Evolutionary conservation across 2,797 vertebrate genomes (phyloP).

Genomic region (Coregonus sp.): DNA sequence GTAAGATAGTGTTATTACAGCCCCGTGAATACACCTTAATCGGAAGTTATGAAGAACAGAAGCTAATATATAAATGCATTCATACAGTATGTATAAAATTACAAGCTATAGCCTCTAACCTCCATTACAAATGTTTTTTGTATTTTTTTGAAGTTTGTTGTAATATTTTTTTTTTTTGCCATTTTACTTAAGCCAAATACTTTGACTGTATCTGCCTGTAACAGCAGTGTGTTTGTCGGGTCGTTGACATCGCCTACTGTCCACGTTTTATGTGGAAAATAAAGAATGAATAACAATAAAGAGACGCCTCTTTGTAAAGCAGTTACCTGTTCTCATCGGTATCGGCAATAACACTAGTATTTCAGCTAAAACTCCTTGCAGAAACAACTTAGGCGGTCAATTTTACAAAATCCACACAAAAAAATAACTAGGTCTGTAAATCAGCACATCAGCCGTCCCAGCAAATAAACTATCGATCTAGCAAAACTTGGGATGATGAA

Average conservation of each 20-base stretch:
- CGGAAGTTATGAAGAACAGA: constrained; percentile 19
- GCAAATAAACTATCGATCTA: background rate
- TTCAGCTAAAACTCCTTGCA: background rate
- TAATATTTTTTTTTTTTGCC: constrained; percentile 21
- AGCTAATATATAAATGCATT: background rate
- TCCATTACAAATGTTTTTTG: constrained; percentile 9
- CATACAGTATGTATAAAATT: constrained; percentile 6
- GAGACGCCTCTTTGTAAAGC: constrained; percentile 26
- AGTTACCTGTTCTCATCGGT: background rate
- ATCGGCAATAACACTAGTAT: background rate
- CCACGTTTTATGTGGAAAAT: constrained; percentile 65
- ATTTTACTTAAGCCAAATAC: constrained; percentile 30
- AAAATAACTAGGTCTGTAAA: background rate
- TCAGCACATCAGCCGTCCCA: background rate
- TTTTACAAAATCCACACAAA: background rate
- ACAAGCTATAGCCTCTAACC: background rate
- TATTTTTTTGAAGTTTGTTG: constrained; percentile 12
- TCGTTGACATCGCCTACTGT: constrained; percentile 61
- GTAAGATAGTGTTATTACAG: background rate
- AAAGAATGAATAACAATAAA: constrained; percentile 50
- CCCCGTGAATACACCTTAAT: constrained; percentile 1
- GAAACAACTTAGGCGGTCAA: background rate
- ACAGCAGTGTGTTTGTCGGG: constrained; percentile 46
- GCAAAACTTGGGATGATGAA: background rate
- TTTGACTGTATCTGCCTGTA: constrained; percentile 43